Base-by-base conservation (phyloP, 37 sponge, comb jelly and placozoan genomes). In the Ephydatia muelleri region DNA sequence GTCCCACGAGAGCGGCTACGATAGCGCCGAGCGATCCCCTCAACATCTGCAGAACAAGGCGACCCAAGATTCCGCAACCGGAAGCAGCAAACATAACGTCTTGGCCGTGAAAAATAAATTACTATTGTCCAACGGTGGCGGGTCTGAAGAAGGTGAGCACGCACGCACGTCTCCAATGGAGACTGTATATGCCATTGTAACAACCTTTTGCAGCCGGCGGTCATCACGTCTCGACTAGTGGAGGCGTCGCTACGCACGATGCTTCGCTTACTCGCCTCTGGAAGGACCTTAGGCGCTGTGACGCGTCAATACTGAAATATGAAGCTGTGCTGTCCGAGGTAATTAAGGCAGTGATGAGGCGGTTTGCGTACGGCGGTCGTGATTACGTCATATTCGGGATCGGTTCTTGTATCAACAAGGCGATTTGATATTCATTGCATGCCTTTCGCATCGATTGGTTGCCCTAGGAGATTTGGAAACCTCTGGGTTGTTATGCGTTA, bases 231-330 rank as follows among this genome's bases (percentile, higher is more conserved):
- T 36, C 35, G 8, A 66, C 69, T 5, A 67, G 77, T 1, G 49
- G 83, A 1, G 65, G 57, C 31, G 47, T 49, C 2, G 66, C 32
- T 27, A 23, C n/a, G 1, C 31, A 37, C 31, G 91, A 91, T 68
- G 32, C 78, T 5, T 82, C 86, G 0, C 67, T 88, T 3, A 86
- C 79, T 34, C 77, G 78, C 2, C 86, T 86, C 19, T 66, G 86
- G 70, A 93, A 86, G 65, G 93, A 93, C 74, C 80, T 93, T 25
- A 82, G 83, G 33, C 66, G 90, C 4, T 93, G 93, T 83, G 87
- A 89, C 19, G 86, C 89, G 0, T 85, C 93, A 68, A 78, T 93
- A 14, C 34, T 57, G 23, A 82, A 84, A 38, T 89, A 89, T 72
- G 84, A 89, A 26, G 37, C 82, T 33, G 75, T 72, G 77, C 76